Conservation (phyloP, 2,113 vertebrate species). For the Excalfactoria chinensis region DNA sequence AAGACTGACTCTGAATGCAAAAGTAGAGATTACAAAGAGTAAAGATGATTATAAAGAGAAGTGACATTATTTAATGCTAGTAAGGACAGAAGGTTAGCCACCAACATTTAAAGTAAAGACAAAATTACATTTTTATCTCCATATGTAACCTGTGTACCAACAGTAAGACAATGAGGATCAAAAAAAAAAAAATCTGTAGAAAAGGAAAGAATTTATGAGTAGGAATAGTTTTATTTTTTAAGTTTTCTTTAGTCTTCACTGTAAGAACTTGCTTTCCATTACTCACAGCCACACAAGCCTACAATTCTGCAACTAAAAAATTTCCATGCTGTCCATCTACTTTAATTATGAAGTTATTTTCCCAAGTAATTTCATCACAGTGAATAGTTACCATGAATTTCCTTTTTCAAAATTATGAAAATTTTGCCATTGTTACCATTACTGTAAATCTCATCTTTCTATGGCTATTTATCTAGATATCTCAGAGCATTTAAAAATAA, state of each 20-base stretch:
- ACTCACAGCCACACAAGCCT: not conserved
- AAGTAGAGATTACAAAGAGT: not conserved
- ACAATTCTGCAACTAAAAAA: not conserved
- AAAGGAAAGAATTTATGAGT: not conserved
- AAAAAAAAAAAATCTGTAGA: not conserved
- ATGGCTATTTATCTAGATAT: not conserved
- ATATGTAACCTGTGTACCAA: not conserved
- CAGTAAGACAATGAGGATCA: not conserved
- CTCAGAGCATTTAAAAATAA: not conserved
- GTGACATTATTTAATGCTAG: not conserved
- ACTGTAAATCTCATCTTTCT: not conserved
- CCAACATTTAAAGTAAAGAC: not conserved
- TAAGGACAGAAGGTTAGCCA: not conserved
- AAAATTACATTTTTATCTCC: not conserved
- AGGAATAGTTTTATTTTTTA: not conserved
- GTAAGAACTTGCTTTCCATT: not conserved
- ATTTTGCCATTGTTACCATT: not conserved
- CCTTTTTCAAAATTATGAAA: not conserved
- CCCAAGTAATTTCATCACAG: not conserved
- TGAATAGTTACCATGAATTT: not conserved
- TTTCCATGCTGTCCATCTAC: not conserved
- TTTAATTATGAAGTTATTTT: not conserved
- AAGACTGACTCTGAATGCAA: not conserved
- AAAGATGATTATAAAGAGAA: not conserved
- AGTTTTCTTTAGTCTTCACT: not conserved